Conservation (phyloP, 1,140 invertebrate species). For the Diachasmimorpha longicaudata region DNA sequence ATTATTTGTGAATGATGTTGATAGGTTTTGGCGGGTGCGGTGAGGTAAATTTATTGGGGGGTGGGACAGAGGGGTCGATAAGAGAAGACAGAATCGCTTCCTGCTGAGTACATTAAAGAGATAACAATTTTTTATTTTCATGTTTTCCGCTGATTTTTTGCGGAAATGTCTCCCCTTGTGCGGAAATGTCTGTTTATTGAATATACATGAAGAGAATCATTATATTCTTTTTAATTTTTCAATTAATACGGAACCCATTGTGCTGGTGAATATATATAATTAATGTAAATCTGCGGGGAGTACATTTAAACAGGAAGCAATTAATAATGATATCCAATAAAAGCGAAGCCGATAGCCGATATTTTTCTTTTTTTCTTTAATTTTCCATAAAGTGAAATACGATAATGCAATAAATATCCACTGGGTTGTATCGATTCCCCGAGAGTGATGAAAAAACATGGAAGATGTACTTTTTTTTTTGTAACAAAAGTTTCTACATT, state of each 20-base stretch:
- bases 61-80: background rate
- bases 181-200: no score
- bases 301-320: background rate
- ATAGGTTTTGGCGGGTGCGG: background rate
- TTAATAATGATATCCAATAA: background rate
- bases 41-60: background rate
- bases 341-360: background rate
- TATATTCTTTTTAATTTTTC: no score
- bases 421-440: background rate
- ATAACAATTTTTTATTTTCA: background rate
- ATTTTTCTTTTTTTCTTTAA: background rate
- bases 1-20: background rate
- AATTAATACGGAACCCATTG: no score
- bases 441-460: background rate
- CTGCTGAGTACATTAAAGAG: background rate
- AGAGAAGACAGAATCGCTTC: background rate
- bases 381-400: background rate
- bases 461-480: background rate
- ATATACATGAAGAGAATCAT: no score
- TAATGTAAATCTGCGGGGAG: no score
- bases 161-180: no score
- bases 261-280: no score
- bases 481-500: background rate
- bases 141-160: no score
- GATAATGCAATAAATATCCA: background rate